Evolutionary conservation across 2,888 invertebrate species (phyloP).

Genomic region (Ornithoptera alexandrae): DNA sequence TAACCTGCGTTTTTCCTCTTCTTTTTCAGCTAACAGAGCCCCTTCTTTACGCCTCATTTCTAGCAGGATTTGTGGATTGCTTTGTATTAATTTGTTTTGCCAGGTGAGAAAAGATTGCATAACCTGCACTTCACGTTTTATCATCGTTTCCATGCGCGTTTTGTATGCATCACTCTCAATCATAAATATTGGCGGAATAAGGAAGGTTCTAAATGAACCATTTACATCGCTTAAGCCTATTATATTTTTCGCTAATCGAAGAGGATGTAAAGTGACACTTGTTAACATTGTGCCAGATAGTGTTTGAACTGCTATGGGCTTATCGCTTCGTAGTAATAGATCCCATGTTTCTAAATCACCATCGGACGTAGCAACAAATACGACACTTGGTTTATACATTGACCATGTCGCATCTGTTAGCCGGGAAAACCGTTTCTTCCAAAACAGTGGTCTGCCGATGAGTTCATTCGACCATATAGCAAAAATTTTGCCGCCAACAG

Average conservation of each 20-base stretch:
- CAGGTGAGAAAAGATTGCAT: constrained; percentile 77
- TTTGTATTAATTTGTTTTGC: constrained; percentile 81
- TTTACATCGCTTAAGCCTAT: constrained; percentile 85
- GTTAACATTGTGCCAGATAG: constrained; percentile 84
- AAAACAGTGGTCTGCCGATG: constrained; percentile 80
- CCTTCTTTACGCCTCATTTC: constrained; percentile 67
- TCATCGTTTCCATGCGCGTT: constrained; percentile 63
- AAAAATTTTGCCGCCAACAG: constrained; percentile 87
- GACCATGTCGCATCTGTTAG: constrained; percentile 87
- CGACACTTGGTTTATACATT: constrained; percentile 84
- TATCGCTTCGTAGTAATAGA: constrained; percentile 84
- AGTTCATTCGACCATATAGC: constrained; percentile 87
- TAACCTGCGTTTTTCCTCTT: constrained; percentile 61
- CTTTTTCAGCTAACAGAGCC: constrained; percentile 64
- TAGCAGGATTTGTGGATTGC: constrained; percentile 59
- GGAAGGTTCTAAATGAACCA: constrained; percentile 83
- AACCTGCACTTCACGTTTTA: constrained; percentile 76
- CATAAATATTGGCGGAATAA: constrained; percentile 78
- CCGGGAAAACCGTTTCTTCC: constrained; percentile 81
- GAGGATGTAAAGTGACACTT: constrained; percentile 80
- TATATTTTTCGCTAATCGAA: constrained; percentile 79
- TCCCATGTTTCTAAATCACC: constrained; percentile 92
- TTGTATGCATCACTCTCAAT: constrained; percentile 63
- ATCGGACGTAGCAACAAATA: constrained; percentile 85
- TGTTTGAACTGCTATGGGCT: constrained; percentile 83